A percentile compares a stretch with the other conserved stretches of the same genome.
These are phyloP conservation scores for Nomada ruficornis DNA, from an alignment of 2,888 invertebrate genomes.

Conservation along the genomic window DNA sequence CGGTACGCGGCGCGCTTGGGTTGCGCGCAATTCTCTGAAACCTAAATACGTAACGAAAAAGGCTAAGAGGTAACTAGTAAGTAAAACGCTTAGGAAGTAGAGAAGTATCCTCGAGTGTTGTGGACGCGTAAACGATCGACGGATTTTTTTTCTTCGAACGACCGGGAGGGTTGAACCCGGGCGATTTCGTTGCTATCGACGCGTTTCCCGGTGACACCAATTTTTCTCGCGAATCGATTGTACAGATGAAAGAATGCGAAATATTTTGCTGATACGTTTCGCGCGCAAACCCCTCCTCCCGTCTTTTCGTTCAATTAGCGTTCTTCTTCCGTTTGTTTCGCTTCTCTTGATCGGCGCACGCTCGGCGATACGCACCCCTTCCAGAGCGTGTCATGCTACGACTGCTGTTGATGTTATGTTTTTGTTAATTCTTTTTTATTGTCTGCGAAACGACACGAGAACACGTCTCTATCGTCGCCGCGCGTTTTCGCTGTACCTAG, in stretches of 20 bases:
- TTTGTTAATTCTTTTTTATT: slow-evolving; percentile 80
- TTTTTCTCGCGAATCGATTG: slow-evolving; percentile 41
- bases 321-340: slow-evolving; percentile 26
- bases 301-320: slow-evolving; percentile 20
- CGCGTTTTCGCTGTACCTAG: neutral
- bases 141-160: neutral
- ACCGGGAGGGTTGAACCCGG: neutral
- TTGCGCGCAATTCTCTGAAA: slow-evolving; percentile 49
- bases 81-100: slow-evolving; percentile 65
- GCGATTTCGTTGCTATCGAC: neutral
- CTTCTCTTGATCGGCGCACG: slow-evolving; percentile 53
- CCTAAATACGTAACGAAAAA: slow-evolving; percentile 75
- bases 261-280: neutral
- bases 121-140: slow-evolving; percentile 21
- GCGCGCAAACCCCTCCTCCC: neutral
- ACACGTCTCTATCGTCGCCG: slow-evolving; percentile 68
- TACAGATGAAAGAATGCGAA: slow-evolving; percentile 24
- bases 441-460: slow-evolving; percentile 71
- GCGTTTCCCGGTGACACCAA: slow-evolving; percentile 30
- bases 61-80: slow-evolving; percentile 62
- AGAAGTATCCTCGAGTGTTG: slow-evolving; percentile 47
- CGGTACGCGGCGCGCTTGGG: slow-evolving; percentile 52
- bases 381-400: slow-evolving; percentile 76
- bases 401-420: slow-evolving; percentile 84
- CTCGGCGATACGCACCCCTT: slow-evolving; percentile 48